Evolutionary conservation across 2,113 vertebrate genomes (phyloP).

Genomic region (Epinephelus lanceolatus): DNA sequence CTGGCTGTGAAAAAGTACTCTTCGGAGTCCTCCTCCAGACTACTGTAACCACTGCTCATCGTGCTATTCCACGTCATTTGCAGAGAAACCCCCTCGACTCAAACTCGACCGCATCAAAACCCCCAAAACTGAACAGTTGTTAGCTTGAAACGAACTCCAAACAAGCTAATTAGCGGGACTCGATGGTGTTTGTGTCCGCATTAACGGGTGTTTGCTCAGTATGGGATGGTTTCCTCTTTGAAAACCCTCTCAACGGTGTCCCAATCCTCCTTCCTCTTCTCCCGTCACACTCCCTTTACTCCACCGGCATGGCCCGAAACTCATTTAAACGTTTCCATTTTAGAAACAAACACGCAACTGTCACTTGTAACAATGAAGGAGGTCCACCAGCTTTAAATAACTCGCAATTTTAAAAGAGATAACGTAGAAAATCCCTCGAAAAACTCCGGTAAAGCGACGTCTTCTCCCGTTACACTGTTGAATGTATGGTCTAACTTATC

Average conservation of each 20-base stretch:
- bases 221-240: conserved; percentile 53
- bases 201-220: not conserved
- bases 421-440: not conserved
- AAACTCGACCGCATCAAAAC: conserved; percentile 70
- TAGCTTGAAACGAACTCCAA: conserved; percentile 4
- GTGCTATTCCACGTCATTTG: conserved; percentile 93
- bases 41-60: conserved; percentile 99
- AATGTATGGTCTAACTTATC: conserved; percentile 1
- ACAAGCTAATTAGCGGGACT: not conserved
- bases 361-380: not conserved
- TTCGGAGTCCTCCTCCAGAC: conserved; percentile 96
- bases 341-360: not conserved
- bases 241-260: conserved; percentile 31
- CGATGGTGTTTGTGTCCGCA: not conserved
- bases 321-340: conserved; percentile 20
- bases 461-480: not conserved
- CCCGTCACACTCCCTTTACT: conserved; percentile 20
- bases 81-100: conserved; percentile 63
- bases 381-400: fast-evolving
- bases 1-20: conserved; percentile 98
- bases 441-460: not conserved
- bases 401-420: not conserved
- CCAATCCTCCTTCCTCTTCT: conserved; percentile 9
- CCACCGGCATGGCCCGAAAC: conserved; percentile 33
- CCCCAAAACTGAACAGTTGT: not conserved